phyloP scores from a whole-genome alignment of 2,888 invertebrate species.

The Trachelus stipa region DNA sequence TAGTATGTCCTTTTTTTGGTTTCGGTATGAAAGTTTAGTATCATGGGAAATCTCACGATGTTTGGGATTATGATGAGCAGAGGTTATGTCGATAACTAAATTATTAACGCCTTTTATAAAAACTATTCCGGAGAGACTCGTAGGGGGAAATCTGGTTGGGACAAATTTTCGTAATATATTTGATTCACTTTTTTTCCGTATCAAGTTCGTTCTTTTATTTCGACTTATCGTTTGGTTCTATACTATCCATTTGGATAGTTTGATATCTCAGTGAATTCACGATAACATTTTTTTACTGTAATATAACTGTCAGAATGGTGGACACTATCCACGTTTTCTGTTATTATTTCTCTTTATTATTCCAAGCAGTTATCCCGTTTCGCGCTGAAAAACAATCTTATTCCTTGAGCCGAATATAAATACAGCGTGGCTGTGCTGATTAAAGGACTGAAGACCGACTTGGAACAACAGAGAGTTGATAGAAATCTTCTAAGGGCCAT shows the following conservation, averaged over 20 bases:
- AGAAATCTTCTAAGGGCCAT: neutral
- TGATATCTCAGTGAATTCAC: neutral
- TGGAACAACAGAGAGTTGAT: neutral
- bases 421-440: slow-evolving; percentile 5
- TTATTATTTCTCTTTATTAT: neutral
- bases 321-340: neutral
- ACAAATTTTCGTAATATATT: no score
- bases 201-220: neutral
- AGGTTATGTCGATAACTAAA: neutral
- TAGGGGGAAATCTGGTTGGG: neutral
- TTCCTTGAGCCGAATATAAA: neutral
- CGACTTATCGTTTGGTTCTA: neutral
- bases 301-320: neutral
- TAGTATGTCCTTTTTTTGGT: neutral
- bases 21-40: neutral
- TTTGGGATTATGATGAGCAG: neutral
- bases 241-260: neutral
- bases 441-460: slow-evolving; percentile 6
- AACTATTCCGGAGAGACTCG: neutral
- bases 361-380: neutral
- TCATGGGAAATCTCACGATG: neutral
- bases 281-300: neutral
- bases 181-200: neutral
- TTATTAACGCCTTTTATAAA: neutral
- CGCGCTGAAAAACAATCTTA: slow-evolving; percentile 13